Base-by-base conservation (phyloP, 2,888 invertebrate species). In the Zelleria hepariella region DNA sequence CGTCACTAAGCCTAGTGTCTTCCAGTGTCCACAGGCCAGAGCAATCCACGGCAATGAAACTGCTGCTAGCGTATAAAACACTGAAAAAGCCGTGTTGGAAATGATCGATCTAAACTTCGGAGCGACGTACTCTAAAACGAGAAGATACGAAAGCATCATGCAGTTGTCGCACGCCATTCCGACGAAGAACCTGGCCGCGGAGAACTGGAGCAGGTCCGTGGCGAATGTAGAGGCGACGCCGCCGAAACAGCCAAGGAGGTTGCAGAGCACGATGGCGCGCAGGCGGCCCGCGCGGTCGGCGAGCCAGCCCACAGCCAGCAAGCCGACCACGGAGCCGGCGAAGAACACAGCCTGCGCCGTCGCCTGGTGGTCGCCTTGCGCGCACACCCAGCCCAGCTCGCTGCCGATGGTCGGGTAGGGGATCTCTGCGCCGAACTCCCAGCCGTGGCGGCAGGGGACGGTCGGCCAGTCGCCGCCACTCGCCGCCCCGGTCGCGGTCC, bases 281-380 rank as follows among this genome's bases (percentile, higher is more conserved):
- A 94, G 91, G 20, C 94, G 87, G 24, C 94, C 94, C 70, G 91
- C 91, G 52, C 91, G 86, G 78, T 94, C 94, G 0, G 94, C 94
- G 27, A 94, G 86, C 91, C 92, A 93, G 23, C 94, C 94, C 68
- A 94, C 93, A 1, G 94, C 77, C 23, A 94, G 75, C 1, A 94
- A 93, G 7, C 94, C 94, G 32, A 92, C 84, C 65, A 94, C 93
- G 59, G 94, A 93, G 6, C 94, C 94, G 62, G 93, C 80, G 78
- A 94, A 94, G 78, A 94, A 94, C 58, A 94, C 88, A 10, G 93
- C 91, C 71, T 93, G 93, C 0, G 94, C 92, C 25, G 92, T 81
- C 20, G 92, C 91, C 4, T 42, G 25, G 18, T 42, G 57, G 32
- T 20, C 47, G 52, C 18, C 18, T 2, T 25, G 8, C 42, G 52